Evolutionary conservation across 2,888 invertebrate genomes (phyloP).

Genomic region (Cynaeus angustus): DNA sequence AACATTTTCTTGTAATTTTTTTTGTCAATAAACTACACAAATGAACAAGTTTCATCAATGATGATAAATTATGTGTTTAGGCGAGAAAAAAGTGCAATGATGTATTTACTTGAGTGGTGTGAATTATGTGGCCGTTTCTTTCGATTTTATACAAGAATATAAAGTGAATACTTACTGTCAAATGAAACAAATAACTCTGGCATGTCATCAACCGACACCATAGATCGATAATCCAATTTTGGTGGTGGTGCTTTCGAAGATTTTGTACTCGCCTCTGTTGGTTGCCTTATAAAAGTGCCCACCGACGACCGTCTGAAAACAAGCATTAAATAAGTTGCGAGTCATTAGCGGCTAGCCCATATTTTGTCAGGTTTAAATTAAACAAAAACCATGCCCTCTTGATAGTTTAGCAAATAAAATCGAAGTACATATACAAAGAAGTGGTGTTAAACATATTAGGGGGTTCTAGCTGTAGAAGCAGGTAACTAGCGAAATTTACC

Average conservation of each 20-base stretch:
- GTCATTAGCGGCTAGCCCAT: background rate
- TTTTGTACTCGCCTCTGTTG: slow-evolving; percentile 77
- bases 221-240: slow-evolving; percentile 90
- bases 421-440: slow-evolving; percentile 1
- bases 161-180: slow-evolving; percentile 84
- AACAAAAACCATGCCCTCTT: slow-evolving; percentile 33
- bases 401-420: slow-evolving; percentile 12
- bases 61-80: slow-evolving; percentile 17
- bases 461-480: no score
- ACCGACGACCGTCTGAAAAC: slow-evolving; percentile 85
- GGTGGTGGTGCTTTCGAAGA: slow-evolving; percentile 78
- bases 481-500: no score
- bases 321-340: slow-evolving; percentile 4
- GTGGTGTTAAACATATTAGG: background rate
- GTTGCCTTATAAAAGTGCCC: slow-evolving; percentile 87
- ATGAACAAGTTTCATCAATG: no score
- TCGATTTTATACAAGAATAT: background rate
- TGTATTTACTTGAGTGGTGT: slow-evolving; percentile 32
- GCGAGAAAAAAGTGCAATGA: slow-evolving; percentile 35
- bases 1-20: no score
- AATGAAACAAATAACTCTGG: slow-evolving; percentile 96
- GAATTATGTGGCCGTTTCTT: slow-evolving; percentile 17
- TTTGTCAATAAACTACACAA: background rate
- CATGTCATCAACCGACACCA: slow-evolving; percentile 96
- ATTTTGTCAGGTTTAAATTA: slow-evolving; percentile 31